Evolutionary conservation across 1,140 invertebrate genomes (phyloP), one percentile per base, ranked within the genome.

Genomic region (Telenomus remus): DNA sequence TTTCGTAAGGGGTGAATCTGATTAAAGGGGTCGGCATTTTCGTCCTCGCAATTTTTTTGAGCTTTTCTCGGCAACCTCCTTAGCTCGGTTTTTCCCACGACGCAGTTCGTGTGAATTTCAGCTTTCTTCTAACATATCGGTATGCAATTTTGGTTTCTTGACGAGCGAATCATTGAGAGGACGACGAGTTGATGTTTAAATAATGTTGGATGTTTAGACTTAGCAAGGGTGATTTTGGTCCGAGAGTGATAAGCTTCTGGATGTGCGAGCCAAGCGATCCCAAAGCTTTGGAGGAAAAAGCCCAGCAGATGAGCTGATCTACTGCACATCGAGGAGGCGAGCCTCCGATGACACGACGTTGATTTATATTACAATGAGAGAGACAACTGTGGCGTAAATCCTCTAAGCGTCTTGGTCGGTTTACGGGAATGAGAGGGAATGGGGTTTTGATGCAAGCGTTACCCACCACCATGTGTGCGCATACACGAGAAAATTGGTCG

Each of bases 401-500:
- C 37, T 9, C 37, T 9, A 9, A 39, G 37, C 37, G 37, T 39
- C 37, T 39, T n/a, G 37, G 37, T 48, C 47, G 48, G 55, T 27
- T 48, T 48, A 16, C 12, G 56, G 65, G 73, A 55, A 70, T 27
- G 19, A 65, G 37, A 70, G 53, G 65, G 42, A 44, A 8, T 50
- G 53, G 9, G 59, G 44, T 61, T 53, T 76, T 79, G 81, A 83
- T 64, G 72, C 79, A 87, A 87, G 85, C 85, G 80, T 86, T 81
- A 86, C 82, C 85, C 84, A 82, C 83, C 84, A 86, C 85, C 82
- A 80, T 80, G 68, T 83, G 78, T 80, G 80, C 76, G 79, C 61
- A 74, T 74, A 74, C 64, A 64, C 33, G 56, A 50, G n/a, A 68
- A 64, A 39, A 11, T 39, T 11, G 9, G 57, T 80, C 71, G 68